Evolutionary conservation across 2,113 vertebrate genomes (phyloP).

Genomic region (Pipra filicauda): DNA sequence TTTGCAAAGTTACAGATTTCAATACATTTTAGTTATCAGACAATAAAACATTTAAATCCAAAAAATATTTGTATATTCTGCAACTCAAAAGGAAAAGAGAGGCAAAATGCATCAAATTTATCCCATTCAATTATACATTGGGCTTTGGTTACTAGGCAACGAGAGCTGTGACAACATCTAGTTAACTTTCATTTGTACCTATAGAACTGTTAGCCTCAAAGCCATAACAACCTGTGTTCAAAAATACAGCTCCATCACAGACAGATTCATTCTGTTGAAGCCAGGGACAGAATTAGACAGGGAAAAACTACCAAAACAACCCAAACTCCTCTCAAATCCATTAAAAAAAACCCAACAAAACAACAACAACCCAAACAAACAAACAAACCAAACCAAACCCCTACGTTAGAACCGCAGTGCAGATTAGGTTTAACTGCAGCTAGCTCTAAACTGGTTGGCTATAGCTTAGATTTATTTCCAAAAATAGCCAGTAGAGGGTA

Average conservation of each 20-base stretch:
- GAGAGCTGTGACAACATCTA: background rate
- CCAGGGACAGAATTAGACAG: background rate
- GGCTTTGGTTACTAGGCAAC: conserved; percentile 46
- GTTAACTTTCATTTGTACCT: background rate
- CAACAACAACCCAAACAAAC: background rate
- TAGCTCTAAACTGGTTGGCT: background rate
- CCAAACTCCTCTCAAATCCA: background rate
- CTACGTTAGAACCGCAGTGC: background rate
- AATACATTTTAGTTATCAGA: background rate
- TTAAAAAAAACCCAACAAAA: background rate
- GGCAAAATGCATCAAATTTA: background rate
- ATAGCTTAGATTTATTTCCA: background rate
- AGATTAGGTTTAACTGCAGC: background rate
- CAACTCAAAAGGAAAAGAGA: background rate
- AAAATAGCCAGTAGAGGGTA: conserved; percentile 48
- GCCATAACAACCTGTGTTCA: background rate
- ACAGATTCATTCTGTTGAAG: background rate
- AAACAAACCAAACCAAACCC: background rate
- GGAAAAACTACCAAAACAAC: background rate
- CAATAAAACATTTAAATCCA: background rate
- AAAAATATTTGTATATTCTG: background rate
- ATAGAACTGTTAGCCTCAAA: background rate
- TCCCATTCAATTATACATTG: background rate
- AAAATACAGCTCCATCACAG: background rate
- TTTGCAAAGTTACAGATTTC: background rate